Evolutionary conservation across 2,797 vertebrate genomes (phyloP).

Genomic region (Channallabes apus): DNA sequence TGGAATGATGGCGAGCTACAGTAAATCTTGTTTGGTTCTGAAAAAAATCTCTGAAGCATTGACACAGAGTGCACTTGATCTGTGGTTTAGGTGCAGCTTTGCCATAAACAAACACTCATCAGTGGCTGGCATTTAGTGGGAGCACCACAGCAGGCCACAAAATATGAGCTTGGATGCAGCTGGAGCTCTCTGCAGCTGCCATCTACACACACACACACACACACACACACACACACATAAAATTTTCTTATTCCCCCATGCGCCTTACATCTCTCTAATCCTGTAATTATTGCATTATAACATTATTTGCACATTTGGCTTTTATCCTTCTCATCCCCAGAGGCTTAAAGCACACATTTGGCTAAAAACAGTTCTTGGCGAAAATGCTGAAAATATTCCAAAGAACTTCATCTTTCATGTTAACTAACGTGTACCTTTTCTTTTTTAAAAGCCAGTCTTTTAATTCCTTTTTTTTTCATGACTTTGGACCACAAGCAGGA

Average conservation of each 20-base stretch:
- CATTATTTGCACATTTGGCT: constrained; percentile 37
- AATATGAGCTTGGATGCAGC: constrained; percentile 39
- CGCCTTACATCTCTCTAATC: constrained; percentile 26
- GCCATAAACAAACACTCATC: constrained; percentile 41
- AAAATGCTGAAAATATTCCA: neutral
- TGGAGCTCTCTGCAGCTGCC: constrained; percentile 28
- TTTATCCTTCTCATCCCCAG: constrained; percentile 6
- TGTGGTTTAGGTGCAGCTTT: constrained; percentile 14
- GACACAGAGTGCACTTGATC: constrained; percentile 12
- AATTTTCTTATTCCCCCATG: constrained; percentile 10
- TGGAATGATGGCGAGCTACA: neutral
- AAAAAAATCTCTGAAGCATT: constrained; percentile 14
- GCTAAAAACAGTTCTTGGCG: neutral
- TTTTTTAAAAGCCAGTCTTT: too few species aligned
- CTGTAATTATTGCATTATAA: constrained; percentile 43
- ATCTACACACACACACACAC: constrained; percentile 32
- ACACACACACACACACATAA: constrained; percentile 18
- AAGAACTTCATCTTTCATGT: neutral
- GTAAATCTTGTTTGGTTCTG: neutral
- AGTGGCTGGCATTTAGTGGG: constrained; percentile 38
- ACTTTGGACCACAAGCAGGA: neutral
- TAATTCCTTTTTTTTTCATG: neutral
- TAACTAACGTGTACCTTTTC: neutral
- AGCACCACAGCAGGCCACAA: constrained; percentile 43
- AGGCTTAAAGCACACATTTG: neutral